Evolutionary conservation across 2,113 vertebrate genomes (phyloP), one percentile per base, ranked within the genome.

Genomic region (Castor canadensis): DNA sequence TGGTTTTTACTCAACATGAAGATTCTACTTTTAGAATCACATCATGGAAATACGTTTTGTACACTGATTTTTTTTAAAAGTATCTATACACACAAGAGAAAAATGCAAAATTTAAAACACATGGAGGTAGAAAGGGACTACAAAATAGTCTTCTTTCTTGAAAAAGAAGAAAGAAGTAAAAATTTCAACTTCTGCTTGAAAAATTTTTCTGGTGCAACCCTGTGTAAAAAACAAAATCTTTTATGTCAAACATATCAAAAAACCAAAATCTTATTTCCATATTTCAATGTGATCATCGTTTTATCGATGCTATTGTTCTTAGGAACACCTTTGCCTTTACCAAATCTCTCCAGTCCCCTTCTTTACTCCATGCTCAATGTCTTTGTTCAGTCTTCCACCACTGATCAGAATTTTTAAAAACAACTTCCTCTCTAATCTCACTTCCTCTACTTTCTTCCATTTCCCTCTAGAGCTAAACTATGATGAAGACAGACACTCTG

Each of bases 31-130:
- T 88, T 81, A 75, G 30, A 84, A 52, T 49, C 17, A 6, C 62
- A 85, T 94, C 77, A 69, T 64, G 9, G 66, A 83, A 62, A 75
- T 91, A 26, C n/a, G 20, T 60, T 94, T 87, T 56, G 87, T 76
- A n/a, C 11, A 60, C 12, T 58, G 15, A 7, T 26, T 40, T 62
- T 75, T 32, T 40, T 49, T 75, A 43, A 81, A 87, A 84, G 82
- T 38, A 71, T 47, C 62, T 32, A 9, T 47, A 52, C 26, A 81
- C 43, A 72, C 12, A 69, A 5, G 9, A 62, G n/a, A 49, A 24
- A 45, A 84, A 56, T 9, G 15, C 30, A 85, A 73, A 62, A 83
- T 71, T 64, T 73, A 26, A 35, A 71, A 81, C 76, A 86, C 20
- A 69, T 38, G 24, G 81, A 80, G 35, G 12, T 79, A n/a, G 10